phyloP scores from a whole-genome alignment of 2,797 vertebrate species.

The Dallia pectoralis region DNA sequence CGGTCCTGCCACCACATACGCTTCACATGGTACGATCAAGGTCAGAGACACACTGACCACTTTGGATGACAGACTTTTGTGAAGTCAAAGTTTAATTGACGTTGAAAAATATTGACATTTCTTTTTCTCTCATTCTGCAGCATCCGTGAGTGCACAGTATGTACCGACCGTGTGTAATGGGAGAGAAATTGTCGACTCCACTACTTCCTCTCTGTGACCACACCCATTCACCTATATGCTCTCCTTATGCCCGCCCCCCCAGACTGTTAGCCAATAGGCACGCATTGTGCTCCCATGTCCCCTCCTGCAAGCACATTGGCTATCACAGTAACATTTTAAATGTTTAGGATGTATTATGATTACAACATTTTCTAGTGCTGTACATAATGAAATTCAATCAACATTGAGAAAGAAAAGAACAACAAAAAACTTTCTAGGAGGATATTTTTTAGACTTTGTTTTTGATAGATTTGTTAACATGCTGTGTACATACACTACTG shows the following conservation, averaged over 20 bases:
- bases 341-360: slow-evolving; percentile 93
- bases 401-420: slow-evolving; percentile 86
- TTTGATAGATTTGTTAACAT: slow-evolving; percentile 85
- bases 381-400: slow-evolving; percentile 81
- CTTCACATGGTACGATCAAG: slow-evolving; percentile 85
- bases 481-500: slow-evolving; percentile 89
- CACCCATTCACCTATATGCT: slow-evolving; percentile 43
- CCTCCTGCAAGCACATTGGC: slow-evolving; percentile 53
- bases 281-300: slow-evolving; percentile 71
- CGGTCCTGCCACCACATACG: slow-evolving; percentile 86
- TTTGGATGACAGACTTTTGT: neutral
- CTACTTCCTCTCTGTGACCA: slow-evolving; percentile 97
- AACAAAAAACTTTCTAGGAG: slow-evolving; percentile 84
- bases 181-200: slow-evolving; percentile 96
- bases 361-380: slow-evolving; percentile 99
- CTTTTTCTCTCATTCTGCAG: slow-evolving; percentile 22
- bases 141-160: slow-evolving; percentile 86
- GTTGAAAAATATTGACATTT: slow-evolving; percentile 30
- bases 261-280: slow-evolving; percentile 89
- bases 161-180: slow-evolving; percentile 96
- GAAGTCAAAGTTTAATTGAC: neutral
- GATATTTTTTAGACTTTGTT: slow-evolving; percentile 87
- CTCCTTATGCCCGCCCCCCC: slow-evolving; percentile 69
- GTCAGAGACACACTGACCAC: neutral
- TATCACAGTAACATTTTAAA: slow-evolving; percentile 77